Conservation (phyloP, 1,140 invertebrate genomes). For the Cotesia vestalis region DNA sequence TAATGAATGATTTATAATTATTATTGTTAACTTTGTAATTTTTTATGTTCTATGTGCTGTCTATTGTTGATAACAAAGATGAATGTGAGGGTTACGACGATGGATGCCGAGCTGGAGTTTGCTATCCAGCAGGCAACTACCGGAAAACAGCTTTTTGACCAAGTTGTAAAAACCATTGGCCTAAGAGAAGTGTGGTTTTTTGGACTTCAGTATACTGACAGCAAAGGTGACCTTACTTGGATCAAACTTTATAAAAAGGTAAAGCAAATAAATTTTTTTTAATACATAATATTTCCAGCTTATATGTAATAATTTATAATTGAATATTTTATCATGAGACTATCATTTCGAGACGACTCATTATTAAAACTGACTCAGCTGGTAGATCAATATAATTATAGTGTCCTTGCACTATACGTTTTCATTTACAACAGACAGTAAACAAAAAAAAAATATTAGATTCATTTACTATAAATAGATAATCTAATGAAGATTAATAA, state of each 20-base stretch:
- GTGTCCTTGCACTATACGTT: background rate
- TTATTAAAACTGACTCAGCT: too few species aligned
- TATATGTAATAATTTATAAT: background rate
- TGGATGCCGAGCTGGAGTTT: slow-evolving; percentile 99
- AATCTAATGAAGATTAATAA: too few species aligned
- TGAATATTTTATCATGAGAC: too few species aligned
- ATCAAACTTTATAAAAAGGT: slow-evolving; percentile 99
- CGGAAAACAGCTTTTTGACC: slow-evolving; percentile 99
- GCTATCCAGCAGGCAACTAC: slow-evolving; percentile 99
- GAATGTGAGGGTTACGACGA: slow-evolving; percentile 99
- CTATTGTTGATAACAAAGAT: slow-evolving; percentile 69
- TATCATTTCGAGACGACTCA: too few species aligned
- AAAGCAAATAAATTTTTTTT: slow-evolving; percentile 49
- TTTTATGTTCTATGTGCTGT: slow-evolving; percentile 39
- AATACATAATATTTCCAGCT: too few species aligned
- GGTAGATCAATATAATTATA: too few species aligned
- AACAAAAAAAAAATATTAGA: background rate
- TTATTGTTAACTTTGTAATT: background rate
- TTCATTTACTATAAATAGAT: too few species aligned
- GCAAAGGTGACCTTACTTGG: slow-evolving; percentile 97
- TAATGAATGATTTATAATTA: slow-evolving; percentile 11
- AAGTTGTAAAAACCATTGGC: slow-evolving; percentile 99
- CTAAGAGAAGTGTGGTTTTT: slow-evolving; percentile 99
- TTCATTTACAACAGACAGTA: slow-evolving; percentile 7
- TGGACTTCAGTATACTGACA: slow-evolving; percentile 98